Evolutionary conservation across 1,140 invertebrate genomes (phyloP), one percentile per base, ranked within the genome.

Genomic region (Ceratina japonica): DNA sequence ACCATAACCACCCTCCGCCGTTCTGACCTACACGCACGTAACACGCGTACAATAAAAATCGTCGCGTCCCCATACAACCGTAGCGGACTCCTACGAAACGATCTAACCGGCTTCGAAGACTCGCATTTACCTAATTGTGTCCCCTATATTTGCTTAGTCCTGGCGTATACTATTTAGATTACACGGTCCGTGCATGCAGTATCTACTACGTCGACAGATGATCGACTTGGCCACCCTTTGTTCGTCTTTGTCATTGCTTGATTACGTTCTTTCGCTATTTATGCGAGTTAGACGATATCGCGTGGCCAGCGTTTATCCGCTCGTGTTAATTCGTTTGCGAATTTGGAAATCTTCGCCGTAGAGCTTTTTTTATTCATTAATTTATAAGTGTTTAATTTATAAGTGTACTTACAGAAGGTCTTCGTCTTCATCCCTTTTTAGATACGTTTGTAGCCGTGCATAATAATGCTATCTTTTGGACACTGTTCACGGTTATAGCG

Each of bases 401-500:
- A 56, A 18, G n/a, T 13, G 54, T 63, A 3, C 10, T 51, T 49
- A 10, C 12, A 10, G 5, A 5, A 49, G 3, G 7, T 65, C 15
- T 51, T 51, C 3, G 44, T 3, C 22, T 16, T 65, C n/a, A 4
- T 61, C 20, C 62, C 51, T 75, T 79, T 79, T 0, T 66, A 80
- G 79, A 15, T n/a, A 12, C 18, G 0, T 44, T 72, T 62, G 8
- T 7, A n/a, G 13, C 74, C 4, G 3, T 95, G 31, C 90, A 93
- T 74, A 91, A 88, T 8, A 92, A 95, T 75, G 80, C 93, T 4
- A 94, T 94, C 72, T 96, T 95, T 87, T 96, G 95, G 94, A 79
- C 92, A 2, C 84, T 94, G 13, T 96, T 95, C 87, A 59, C 91
- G 0, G 86, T 91, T 13, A 91, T 95, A 2, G 90, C 94, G 24